Percentiles rank a stretch among this genome's conserved stretches.
Conservation (phyloP, 2,113 vertebrate genomes). For the Eonycteris spelaea region DNA sequence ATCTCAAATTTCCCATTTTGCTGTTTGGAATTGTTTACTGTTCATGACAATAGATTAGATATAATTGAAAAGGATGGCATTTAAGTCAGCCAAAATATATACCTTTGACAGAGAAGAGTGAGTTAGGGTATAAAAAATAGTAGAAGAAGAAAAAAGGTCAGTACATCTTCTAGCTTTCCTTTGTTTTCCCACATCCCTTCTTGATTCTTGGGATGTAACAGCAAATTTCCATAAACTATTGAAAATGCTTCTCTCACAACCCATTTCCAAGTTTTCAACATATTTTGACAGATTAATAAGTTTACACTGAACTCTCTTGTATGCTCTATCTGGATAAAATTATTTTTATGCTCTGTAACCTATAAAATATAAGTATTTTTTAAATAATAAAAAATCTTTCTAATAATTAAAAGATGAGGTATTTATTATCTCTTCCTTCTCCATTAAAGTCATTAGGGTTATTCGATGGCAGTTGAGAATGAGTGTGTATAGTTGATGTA, state of each 20-base stretch:
- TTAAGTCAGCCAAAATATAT: neutral
- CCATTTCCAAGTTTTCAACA: neutral
- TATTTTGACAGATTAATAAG: conserved; percentile 29
- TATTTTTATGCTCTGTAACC: neutral
- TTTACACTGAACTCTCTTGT: neutral
- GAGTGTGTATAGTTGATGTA: neutral
- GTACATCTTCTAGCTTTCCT: neutral
- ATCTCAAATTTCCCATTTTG: neutral
- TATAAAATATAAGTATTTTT: neutral
- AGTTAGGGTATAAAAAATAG: neutral
- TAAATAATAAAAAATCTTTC: conserved; percentile 21
- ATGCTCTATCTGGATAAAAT: neutral
- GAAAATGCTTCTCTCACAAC: neutral
- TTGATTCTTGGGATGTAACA: neutral
- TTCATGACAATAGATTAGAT: conserved; percentile 14
- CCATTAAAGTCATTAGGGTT: neutral
- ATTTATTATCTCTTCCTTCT: conserved; percentile 20
- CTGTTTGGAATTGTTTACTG: neutral
- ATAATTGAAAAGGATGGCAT: conserved; percentile 34
- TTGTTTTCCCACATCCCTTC: neutral
- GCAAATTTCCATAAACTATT: neutral
- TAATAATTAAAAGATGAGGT: neutral
- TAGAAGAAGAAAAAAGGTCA: neutral
- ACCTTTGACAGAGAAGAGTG: neutral
- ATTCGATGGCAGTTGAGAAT: conserved; percentile 1